Conservation (phyloP, 2,888 invertebrate species). For the Parasteatoda lunata region DNA sequence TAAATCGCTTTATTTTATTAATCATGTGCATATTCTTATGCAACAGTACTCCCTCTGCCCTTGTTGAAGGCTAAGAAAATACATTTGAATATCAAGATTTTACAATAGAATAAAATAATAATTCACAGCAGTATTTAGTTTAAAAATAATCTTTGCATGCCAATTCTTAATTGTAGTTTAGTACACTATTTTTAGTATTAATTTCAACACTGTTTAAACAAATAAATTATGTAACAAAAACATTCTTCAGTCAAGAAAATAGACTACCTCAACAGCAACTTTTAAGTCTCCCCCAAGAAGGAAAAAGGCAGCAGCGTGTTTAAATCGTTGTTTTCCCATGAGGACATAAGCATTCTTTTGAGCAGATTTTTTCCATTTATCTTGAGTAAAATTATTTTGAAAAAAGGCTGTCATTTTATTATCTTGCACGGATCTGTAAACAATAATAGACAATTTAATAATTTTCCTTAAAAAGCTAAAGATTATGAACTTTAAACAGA, state of each 20-base stretch:
- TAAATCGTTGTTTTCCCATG: constrained; percentile 94
- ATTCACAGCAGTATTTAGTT: too few relatives aligned
- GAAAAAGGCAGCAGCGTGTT: constrained; percentile 99
- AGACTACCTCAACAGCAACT: constrained; percentile 92
- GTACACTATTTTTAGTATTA: too few relatives aligned
- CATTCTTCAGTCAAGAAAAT: neutral
- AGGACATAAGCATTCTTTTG: constrained; percentile 98
- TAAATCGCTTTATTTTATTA: too few relatives aligned
- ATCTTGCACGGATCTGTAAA: constrained; percentile 83
- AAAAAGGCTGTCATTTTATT: constrained; percentile 97
- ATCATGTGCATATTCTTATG: too few relatives aligned
- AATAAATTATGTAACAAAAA: neutral
- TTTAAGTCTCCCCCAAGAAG: constrained; percentile 93
- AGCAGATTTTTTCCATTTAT: constrained; percentile 97
- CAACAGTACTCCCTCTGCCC: too few relatives aligned
- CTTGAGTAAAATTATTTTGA: constrained; percentile 91
- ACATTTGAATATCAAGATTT: too few relatives aligned
- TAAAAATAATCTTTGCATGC: too few relatives aligned
- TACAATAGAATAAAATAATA: too few relatives aligned
- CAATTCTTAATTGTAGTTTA: too few relatives aligned
- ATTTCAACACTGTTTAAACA: neutral
- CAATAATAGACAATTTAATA: neutral
- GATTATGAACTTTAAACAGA: too few relatives aligned
- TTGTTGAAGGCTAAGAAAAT: too few relatives aligned
- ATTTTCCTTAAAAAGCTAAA: too few relatives aligned